A percentile compares a stretch with the other conserved stretches of the same genome.
Evolutionary conservation across 2,113 vertebrate species (phyloP).

Genomic region (Ictidomys tridecemlineatus): DNA sequence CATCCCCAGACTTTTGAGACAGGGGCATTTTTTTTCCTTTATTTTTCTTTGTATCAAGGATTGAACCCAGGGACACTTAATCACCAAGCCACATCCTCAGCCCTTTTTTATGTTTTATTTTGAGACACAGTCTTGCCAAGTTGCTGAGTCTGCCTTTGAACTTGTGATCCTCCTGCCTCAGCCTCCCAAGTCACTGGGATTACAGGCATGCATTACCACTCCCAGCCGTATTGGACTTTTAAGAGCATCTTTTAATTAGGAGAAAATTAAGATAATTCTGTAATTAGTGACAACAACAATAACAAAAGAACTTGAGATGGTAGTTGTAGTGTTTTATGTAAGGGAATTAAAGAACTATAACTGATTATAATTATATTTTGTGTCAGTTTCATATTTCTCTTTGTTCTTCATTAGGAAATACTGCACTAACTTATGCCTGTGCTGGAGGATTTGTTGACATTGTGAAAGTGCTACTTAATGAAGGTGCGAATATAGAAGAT

Average conservation of each 20-base stretch:
- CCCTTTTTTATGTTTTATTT: neutral
- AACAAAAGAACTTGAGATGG: neutral
- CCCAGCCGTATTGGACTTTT: neutral
- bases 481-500: slow-evolving; percentile 99
- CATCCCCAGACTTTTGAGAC: too few species aligned
- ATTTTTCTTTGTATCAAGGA: too few species aligned
- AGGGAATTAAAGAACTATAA: slow-evolving; percentile 34
- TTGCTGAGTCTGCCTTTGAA: neutral
- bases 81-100: neutral
- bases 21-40: too few species aligned
- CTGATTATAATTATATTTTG: slow-evolving; percentile 36
- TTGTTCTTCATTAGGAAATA: slow-evolving; percentile 92
- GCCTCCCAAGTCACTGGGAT: neutral
- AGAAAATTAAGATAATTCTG: slow-evolving; percentile 64
- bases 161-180: neutral
- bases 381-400: slow-evolving; percentile 57
- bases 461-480: slow-evolving; percentile 98
- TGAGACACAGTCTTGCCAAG: neutral
- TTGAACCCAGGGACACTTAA: neutral
- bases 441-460: slow-evolving; percentile 99
- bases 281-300: neutral
- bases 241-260: neutral
- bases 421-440: slow-evolving; percentile 97
- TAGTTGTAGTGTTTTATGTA: slow-evolving; percentile 29
- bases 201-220: neutral